Base-by-base conservation (phyloP, 2,113 vertebrate species). In the Cochlearius cochlearius region DNA sequence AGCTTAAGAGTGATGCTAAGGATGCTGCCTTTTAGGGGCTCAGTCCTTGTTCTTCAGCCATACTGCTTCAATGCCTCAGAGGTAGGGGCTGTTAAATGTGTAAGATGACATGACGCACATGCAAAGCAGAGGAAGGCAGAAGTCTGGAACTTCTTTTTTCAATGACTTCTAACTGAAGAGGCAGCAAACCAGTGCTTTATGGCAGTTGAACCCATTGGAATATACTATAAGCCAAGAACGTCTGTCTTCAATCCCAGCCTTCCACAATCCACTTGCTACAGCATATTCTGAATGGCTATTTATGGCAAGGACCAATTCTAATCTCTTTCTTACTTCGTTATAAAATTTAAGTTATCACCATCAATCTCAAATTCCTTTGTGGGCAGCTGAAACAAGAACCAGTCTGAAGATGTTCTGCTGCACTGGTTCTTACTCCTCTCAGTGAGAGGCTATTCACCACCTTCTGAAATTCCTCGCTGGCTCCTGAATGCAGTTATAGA, bases 301-400 rank as follows among this genome's bases (percentile, higher is more conserved):
- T 84, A 67, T 66, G 63, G 55, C 7, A 64, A 50, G 29, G 41
- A n/a, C 50, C 49, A 67, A 90, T 82, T 89, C 53, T 66, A 73
- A n/a, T 50, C 20, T 67, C 59, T 80, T 74, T 85, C 53, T 78
- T 88, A 84, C 67, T 96, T 77, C 43, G 60, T 68, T 68, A 71
- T 11, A 94, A 93, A 94, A 86, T 82, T 92, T 66, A 88, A 91
- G 81, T 78, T 91, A 62, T 74, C 80, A 95, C n/a, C 45, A 74
- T 90, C 81, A 89, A 83, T 93, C 77, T 88, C 75, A 74, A 82
- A 94, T 72, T 82, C 75, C 32, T 84, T 81, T 79, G 69, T 58
- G 72, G 32, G 29, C 16, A 90, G 68, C 63, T 79, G 72, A 94
- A 69, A 39, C 80, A 86, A 96, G 88, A 86, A 88, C 29, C 64